Evolutionary conservation across 2,113 vertebrate genomes (phyloP).

Genomic region (Ctenomys sociabilis): DNA sequence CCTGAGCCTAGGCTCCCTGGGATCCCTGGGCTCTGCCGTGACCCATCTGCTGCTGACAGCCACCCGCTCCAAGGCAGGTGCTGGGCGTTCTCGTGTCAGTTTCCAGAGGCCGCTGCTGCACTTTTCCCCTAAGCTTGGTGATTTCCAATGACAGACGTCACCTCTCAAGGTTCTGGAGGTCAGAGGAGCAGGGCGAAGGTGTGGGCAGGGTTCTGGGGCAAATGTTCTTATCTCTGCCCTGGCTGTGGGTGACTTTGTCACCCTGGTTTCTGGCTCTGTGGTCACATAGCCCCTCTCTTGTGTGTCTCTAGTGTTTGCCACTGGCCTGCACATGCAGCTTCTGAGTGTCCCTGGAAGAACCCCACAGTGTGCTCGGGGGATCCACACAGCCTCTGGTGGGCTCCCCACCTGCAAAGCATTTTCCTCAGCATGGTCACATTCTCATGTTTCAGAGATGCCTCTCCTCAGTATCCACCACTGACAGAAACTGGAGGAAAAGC

Average conservation of each 20-base stretch:
- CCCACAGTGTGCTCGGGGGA: background rate
- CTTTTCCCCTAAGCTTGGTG: background rate
- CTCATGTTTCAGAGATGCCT: background rate
- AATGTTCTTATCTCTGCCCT: accelerated
- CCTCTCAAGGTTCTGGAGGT: background rate
- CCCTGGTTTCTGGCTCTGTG: background rate
- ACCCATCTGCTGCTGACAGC: background rate
- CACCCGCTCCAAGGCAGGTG: background rate
- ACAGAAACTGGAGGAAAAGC: accelerated
- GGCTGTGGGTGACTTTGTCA: accelerated
- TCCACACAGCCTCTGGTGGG: background rate
- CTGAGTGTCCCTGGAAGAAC: background rate
- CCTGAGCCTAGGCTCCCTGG: background rate
- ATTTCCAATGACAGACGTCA: background rate
- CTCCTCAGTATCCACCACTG: accelerated
- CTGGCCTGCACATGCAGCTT: too few species aligned
- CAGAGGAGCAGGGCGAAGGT: background rate
- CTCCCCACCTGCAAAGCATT: background rate
- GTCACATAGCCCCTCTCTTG: accelerated
- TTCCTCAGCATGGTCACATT: background rate
- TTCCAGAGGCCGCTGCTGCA: background rate
- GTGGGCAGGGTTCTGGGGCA: background rate
- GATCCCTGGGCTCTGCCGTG: background rate
- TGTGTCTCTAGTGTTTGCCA: background rate
- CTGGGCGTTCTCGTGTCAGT: background rate